Evolutionary conservation across 2,797 vertebrate genomes (phyloP).

Genomic region (Ctenochaetus hawaiiensis): DNA sequence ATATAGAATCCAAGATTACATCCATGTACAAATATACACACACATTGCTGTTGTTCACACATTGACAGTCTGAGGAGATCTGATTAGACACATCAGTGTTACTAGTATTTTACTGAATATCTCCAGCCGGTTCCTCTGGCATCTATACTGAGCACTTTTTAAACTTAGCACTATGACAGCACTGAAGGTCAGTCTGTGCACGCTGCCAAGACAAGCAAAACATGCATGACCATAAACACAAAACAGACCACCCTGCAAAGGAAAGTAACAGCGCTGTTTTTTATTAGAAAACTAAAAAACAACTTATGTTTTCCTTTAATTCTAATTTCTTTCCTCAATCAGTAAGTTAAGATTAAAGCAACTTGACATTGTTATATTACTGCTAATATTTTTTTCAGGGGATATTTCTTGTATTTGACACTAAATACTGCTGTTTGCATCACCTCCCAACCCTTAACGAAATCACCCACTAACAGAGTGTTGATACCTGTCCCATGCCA

Average conservation of each 20-base stretch:
- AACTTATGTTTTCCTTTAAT: no score
- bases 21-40: background rate
- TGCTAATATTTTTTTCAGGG: no score
- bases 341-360: background rate
- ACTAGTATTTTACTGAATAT: background rate
- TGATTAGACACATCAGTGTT: constrained; percentile 17
- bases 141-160: background rate
- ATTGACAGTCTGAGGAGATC: constrained; percentile 15
- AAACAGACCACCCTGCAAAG: background rate
- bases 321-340: background rate
- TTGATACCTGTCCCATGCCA: no score
- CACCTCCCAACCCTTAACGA: background rate
- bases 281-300: background rate
- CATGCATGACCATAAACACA: background rate
- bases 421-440: no score
- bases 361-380: background rate
- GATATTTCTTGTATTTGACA: background rate
- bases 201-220: background rate
- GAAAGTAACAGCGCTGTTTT: background rate
- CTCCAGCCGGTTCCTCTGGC: no score
- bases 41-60: background rate
- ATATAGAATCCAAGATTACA: constrained; percentile 22
- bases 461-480: no score
- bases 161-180: background rate
- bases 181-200: no score